phyloP scores from a whole-genome alignment of 2,797 vertebrate species.

The Loriculus beryllinus region DNA sequence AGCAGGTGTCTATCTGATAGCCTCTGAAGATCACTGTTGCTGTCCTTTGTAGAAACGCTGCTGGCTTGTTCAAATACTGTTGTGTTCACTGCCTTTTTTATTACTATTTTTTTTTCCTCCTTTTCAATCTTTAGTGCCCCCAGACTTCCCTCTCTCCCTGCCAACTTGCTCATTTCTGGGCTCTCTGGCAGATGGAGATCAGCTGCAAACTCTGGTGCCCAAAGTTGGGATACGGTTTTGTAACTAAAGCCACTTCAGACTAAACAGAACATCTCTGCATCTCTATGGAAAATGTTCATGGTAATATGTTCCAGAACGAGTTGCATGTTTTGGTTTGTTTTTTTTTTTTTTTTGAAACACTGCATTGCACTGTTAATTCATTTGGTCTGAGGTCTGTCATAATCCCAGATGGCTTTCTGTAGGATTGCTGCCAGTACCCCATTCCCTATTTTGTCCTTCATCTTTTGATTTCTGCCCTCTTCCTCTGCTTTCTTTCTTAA shows the following conservation, averaged over 20 bases:
- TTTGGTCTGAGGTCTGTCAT: conserved; percentile 45
- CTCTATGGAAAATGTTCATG: conserved; percentile 11
- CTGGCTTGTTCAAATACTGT: neutral
- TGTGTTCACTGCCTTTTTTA: neutral
- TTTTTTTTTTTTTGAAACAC: conserved; percentile 4
- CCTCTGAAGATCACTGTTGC: neutral
- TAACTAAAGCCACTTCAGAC: neutral
- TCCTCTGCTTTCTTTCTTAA: neutral
- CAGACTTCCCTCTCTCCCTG: neutral
- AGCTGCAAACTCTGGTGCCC: neutral
- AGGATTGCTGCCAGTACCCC: conserved; percentile 25
- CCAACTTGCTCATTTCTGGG: neutral
- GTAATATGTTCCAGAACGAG: conserved; percentile 40
- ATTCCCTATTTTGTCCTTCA: conserved; percentile 15
- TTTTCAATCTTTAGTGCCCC: neutral
- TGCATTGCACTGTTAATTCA: conserved; percentile 54
- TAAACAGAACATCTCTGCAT: neutral
- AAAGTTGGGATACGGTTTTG: neutral
- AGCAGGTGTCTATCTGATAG: neutral
- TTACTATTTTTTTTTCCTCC: no score
- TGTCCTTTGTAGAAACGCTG: neutral
- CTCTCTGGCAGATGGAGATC: neutral
- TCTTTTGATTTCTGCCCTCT: neutral
- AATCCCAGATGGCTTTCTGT: conserved; percentile 50
- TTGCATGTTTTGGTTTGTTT: neutral